phyloP scores from a whole-genome alignment of 2,113 vertebrate species.

The Tetrao urogallus region DNA sequence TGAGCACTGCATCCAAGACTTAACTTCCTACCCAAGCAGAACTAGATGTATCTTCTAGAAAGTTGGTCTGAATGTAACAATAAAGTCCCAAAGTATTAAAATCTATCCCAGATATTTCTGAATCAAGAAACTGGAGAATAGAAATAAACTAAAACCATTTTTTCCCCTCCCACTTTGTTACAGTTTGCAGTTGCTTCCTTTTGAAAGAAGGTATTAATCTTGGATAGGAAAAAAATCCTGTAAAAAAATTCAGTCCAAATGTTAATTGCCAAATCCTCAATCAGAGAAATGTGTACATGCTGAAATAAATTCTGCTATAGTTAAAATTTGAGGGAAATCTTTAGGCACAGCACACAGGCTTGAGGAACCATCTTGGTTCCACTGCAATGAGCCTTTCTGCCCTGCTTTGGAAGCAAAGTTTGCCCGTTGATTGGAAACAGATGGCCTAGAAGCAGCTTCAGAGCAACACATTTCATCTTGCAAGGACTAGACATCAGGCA shows the following conservation, averaged over 20 bases:
- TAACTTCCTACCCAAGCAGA: background rate
- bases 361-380: background rate
- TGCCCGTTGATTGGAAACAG: background rate
- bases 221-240: constrained; percentile 3
- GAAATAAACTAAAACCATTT: background rate
- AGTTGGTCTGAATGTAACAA: background rate
- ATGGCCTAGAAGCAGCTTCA: background rate
- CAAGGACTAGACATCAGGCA: background rate
- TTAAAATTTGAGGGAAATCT: background rate
- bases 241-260: constrained; percentile 38
- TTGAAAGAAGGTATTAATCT: constrained; percentile 14
- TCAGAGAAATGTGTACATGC: background rate
- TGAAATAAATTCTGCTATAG: constrained; percentile 25
- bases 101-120: background rate
- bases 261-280: constrained; percentile 27
- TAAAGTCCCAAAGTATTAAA: background rate
- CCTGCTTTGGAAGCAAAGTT: background rate
- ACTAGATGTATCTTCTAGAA: background rate
- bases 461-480: background rate
- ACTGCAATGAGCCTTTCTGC: background rate
- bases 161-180: constrained; percentile 1
- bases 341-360: background rate
- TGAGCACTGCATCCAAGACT: background rate
- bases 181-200: background rate
- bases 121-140: background rate